Evolutionary conservation across 2,888 invertebrate species (phyloP).

Genomic region (Mactromeris polynyma): DNA sequence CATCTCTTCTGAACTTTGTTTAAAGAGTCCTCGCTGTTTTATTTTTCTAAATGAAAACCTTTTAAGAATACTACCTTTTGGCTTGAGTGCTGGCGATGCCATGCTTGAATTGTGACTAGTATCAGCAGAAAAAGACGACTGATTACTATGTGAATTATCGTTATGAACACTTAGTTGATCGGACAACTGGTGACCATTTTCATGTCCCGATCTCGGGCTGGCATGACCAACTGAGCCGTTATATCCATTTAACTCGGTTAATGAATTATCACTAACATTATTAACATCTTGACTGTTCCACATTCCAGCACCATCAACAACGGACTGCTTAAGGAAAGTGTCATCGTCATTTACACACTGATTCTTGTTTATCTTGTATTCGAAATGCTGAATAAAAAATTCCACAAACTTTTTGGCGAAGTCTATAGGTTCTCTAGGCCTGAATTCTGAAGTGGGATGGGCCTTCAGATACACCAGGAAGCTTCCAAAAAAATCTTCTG

Average conservation of each 20-base stretch:
- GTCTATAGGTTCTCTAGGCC: slow-evolving; percentile 92
- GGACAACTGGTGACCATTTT: slow-evolving; percentile 41
- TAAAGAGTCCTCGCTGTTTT: slow-evolving; percentile 91
- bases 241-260: slow-evolving; percentile 11
- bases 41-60: slow-evolving; percentile 86
- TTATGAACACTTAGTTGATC: slow-evolving; percentile 58
- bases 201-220: slow-evolving; percentile 1
- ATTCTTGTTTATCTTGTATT: slow-evolving; percentile 88
- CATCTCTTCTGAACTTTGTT: slow-evolving; percentile 95
- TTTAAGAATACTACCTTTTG: slow-evolving; percentile 72
- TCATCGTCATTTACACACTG: slow-evolving; percentile 47
- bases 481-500: slow-evolving; percentile 95
- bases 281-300: slow-evolving; percentile 9
- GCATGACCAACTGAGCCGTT: slow-evolving; percentile 19
- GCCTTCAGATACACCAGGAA: slow-evolving; percentile 90
- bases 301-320: slow-evolving; percentile 29
- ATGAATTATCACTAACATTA: slow-evolving; percentile 13
- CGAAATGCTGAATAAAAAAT: slow-evolving; percentile 94
- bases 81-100: slow-evolving; percentile 36
- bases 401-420: slow-evolving; percentile 94
- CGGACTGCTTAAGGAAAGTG: neutral
- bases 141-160: slow-evolving; percentile 65
- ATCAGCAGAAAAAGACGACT: slow-evolving; percentile 31
- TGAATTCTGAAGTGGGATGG: slow-evolving; percentile 67
- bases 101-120: slow-evolving; percentile 58